A percentile compares a stretch with the other conserved stretches of the same genome.
Conservation (phyloP, 1,140 invertebrate genomes). For the Melitaea cinxia region DNA sequence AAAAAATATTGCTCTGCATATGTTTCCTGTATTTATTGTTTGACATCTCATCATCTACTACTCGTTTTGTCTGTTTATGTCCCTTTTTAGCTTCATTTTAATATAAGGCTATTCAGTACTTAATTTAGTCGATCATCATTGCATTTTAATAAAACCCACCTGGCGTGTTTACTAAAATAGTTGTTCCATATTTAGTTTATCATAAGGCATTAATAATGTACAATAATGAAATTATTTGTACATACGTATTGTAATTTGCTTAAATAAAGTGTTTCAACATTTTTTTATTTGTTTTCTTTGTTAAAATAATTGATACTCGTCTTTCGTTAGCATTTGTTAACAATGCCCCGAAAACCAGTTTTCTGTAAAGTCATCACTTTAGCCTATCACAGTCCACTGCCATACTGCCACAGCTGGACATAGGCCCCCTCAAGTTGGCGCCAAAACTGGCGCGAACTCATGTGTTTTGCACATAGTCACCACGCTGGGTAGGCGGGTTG, state of each 20-base stretch:
- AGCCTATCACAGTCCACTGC: too few relatives aligned
- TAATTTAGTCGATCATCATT: conserved; percentile 2
- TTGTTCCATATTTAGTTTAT: background rate
- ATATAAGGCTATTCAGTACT: background rate
- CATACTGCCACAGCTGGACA: too few relatives aligned
- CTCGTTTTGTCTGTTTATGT: background rate
- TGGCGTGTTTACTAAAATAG: conserved; percentile 8
- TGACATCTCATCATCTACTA: background rate
- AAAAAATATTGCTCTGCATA: too few relatives aligned
- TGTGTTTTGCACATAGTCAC: too few relatives aligned
- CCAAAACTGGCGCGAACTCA: too few relatives aligned
- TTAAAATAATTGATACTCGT: too few relatives aligned
- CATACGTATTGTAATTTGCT: background rate
- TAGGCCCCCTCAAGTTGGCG: too few relatives aligned
- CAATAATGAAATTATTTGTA: conserved; percentile 16
- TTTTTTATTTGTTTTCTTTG: background rate
- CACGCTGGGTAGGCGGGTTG: too few relatives aligned
- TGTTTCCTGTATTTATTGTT: background rate
- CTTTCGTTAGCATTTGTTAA: background rate
- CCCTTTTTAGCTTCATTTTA: background rate
- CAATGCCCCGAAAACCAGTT: too few relatives aligned
- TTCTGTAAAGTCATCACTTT: too few relatives aligned
- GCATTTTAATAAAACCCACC: conserved; percentile 20
- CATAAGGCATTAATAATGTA: background rate
- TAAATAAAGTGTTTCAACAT: conserved; percentile 21